Evolutionary conservation across 2,888 invertebrate genomes (phyloP).

Genomic region (Phyto melanocephala): DNA sequence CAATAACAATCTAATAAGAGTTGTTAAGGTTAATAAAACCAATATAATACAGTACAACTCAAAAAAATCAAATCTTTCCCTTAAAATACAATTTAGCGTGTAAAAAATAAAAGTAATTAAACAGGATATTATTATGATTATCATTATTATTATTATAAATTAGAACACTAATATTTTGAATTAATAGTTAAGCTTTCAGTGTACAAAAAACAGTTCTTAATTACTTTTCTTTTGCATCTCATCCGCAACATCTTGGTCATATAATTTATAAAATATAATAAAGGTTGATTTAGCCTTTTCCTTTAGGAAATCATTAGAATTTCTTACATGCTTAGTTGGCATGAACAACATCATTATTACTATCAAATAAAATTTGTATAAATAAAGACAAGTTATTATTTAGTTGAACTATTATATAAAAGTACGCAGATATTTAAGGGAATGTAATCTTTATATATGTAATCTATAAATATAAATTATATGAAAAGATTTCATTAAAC

Average conservation of each 20-base stretch:
- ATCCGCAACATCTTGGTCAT: background rate
- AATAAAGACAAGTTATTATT: background rate
- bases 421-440: background rate
- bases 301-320: slow-evolving; percentile 45
- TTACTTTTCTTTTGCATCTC: background rate
- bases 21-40: slow-evolving; percentile 23
- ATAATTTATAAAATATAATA: slow-evolving; percentile 27
- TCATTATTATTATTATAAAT: slow-evolving; percentile 11
- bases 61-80: too few relatives aligned
- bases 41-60: too few relatives aligned
- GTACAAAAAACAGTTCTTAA: too few relatives aligned
- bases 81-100: background rate
- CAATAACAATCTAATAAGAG: background rate
- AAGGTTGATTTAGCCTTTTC: slow-evolving; percentile 35
- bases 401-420: background rate
- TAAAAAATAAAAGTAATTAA: background rate
- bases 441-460: background rate
- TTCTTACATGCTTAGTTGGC: slow-evolving; percentile 39
- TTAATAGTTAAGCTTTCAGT: too few relatives aligned
- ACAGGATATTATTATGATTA: background rate
- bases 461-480: background rate
- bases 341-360: slow-evolving; percentile 44
- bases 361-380: slow-evolving; percentile 22
- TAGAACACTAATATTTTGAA: slow-evolving; percentile 1
- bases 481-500: too few relatives aligned